phyloP scores from a whole-genome alignment of 2,113 vertebrate genomes.

The Hemiprocne comata region DNA sequence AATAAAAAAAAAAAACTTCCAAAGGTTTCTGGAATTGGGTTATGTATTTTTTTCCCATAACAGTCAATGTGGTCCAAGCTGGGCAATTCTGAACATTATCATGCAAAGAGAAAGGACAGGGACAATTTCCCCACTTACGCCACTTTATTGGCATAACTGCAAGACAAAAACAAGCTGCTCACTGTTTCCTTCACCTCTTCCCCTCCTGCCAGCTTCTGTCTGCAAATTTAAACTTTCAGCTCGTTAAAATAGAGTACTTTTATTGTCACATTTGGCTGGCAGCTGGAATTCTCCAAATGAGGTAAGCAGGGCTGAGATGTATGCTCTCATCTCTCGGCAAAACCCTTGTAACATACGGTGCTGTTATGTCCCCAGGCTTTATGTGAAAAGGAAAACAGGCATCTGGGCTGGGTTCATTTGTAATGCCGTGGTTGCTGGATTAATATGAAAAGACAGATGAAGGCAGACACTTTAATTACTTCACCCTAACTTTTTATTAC shows the following conservation, averaged over 20 bases:
- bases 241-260: not conserved
- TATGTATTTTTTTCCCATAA: not conserved
- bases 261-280: not conserved
- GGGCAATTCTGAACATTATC: not conserved
- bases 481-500: constrained; percentile 81
- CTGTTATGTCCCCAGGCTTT: not conserved
- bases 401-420: not conserved
- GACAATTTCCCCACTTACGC: constrained; percentile 13
- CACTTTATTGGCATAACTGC: not conserved
- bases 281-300: constrained; percentile 30
- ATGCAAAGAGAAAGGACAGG: constrained; percentile 21
- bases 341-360: constrained; percentile 6
- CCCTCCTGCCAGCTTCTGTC: not conserved
- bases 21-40: not conserved
- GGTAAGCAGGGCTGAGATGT: not conserved
- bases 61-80: not conserved
- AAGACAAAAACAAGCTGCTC: constrained; percentile 1
- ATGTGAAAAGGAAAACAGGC: not conserved
- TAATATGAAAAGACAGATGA: constrained; percentile 53
- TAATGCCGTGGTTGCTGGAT: not conserved
- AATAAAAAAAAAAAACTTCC: not conserved
- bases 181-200: not conserved
- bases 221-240: constrained; percentile 1
- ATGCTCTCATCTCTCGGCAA: not conserved
- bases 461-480: constrained; percentile 61